Evolutionary conservation across 2,113 vertebrate species (phyloP), one percentile per base, ranked within the genome.

Genomic region (Lepisosteus osseus): DNA sequence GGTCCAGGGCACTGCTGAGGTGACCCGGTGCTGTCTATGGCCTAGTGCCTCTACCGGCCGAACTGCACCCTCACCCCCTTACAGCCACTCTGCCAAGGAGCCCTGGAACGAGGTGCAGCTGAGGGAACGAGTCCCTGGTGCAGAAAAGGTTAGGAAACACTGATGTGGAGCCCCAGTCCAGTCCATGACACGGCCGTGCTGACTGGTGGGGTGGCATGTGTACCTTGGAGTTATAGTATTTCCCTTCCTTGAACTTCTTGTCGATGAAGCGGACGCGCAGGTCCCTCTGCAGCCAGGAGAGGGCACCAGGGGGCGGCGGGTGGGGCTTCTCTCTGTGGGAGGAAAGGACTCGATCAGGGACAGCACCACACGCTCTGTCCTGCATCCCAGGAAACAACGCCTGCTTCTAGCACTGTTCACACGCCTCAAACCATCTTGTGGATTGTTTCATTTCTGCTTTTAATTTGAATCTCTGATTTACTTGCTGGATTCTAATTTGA

Each of bases 171-270:
- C 56, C 56, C 12, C 11, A 13, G 13, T 12, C 3, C 56, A 4
- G 56, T 51, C 47, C 47, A 51, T 1, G 5, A 51, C 47, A 51
- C 47, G 47, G 9, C 47, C 47, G 1, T 9, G 9, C 47, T 6
- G 47, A 51, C 47, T n/a, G 15, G 54, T 29, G 61, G 2, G 7
- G 11, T 65, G 54, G 2, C 13, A 17, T 3, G 4, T 64, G n/a
- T 83, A 96, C 95, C 94, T 96, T 97, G 41, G 90, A 93, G 80
- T 95, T 96, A 85, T 96, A 96, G 83, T 95, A 95, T 43, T 80
- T 88, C n/a, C 95, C 95, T 2, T 89, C 92, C 80, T 95, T 94
- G 75, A 94, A 90, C 43, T 82, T 17, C 81, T 88, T 95, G 85
- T 97, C 92, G 73, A 96, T 89, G 57, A 96, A 96, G 7, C 95